phyloP scores from a whole-genome alignment of 2,797 vertebrate genomes.

The Mormyrops attenuatus region DNA sequence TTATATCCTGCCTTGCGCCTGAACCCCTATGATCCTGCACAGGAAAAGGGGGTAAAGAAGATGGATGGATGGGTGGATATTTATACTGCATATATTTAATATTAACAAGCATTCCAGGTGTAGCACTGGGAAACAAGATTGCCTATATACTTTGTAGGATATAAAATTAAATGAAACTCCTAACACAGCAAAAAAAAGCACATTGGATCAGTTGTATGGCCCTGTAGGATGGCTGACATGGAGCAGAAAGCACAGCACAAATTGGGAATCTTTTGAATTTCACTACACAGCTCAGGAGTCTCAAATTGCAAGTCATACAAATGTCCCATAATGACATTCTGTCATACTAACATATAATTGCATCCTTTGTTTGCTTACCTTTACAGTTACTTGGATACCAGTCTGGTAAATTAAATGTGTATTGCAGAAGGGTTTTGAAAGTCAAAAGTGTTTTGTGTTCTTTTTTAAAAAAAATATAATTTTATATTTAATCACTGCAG shows the following conservation, averaged over 20 bases:
- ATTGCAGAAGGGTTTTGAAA: not conserved
- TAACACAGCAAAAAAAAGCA: not conserved
- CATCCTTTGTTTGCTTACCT: not conserved
- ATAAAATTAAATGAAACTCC: constrained; percentile 8
- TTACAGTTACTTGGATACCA: not conserved
- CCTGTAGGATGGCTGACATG: not conserved
- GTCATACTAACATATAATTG: not conserved
- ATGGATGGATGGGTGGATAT: not conserved
- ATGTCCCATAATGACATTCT: not conserved
- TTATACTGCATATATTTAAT: constrained; percentile 1
- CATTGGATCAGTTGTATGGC: not conserved
- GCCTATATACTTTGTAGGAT: not conserved
- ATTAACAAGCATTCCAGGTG: not conserved
- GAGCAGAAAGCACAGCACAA: not conserved
- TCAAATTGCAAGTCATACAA: not conserved
- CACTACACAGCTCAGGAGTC: not conserved
- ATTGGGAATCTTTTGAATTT: not conserved
- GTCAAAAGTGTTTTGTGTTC: not conserved
- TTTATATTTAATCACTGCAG: not conserved
- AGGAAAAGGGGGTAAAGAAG: not conserved
- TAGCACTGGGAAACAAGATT: not conserved
- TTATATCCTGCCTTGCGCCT: not conserved
- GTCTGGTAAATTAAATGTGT: not conserved
- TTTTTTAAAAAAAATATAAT: not conserved
- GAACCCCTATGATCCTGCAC: not conserved